Percentiles rank a stretch among this genome's conserved stretches.
phyloP scores from a whole-genome alignment of 2,888 invertebrate genomes.

The Copidosoma aretas region DNA sequence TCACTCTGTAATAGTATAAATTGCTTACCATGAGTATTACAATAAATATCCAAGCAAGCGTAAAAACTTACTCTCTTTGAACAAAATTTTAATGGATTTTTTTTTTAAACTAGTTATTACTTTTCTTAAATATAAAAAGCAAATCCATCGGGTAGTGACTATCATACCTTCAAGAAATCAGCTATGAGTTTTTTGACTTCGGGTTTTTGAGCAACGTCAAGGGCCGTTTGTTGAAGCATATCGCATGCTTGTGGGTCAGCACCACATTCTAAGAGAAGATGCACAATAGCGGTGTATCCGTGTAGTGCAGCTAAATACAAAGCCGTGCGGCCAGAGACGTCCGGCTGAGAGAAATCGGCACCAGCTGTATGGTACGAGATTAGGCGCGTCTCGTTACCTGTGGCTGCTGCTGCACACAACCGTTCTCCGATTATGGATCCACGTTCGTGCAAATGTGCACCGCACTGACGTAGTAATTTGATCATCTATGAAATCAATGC shows the following conservation, averaged over 20 bases:
- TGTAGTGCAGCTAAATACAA: conserved; percentile 74
- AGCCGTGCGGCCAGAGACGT: conserved; percentile 72
- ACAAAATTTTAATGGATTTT: too few relatives aligned
- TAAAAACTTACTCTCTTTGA: too few relatives aligned
- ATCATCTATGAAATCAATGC: conserved; percentile 63
- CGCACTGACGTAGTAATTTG: conserved; percentile 73
- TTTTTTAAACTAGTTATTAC: too few relatives aligned
- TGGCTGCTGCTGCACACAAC: conserved; percentile 72
- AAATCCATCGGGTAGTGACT: too few relatives aligned
- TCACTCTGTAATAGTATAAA: too few relatives aligned
- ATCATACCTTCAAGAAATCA: not conserved
- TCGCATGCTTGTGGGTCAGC: conserved; percentile 63
- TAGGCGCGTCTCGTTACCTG: conserved; percentile 67
- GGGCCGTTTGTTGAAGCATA: conserved; percentile 66
- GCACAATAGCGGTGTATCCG: conserved; percentile 64
- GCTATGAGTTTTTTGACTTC: not conserved
- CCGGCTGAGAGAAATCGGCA: conserved; percentile 69
- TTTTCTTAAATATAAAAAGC: too few relatives aligned
- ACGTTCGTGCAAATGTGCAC: conserved; percentile 74
- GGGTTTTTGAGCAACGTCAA: conserved; percentile 64
- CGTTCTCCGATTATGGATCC: conserved; percentile 70
- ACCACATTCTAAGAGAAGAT: conserved; percentile 65
- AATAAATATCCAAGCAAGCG: too few relatives aligned
- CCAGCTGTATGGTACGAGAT: conserved; percentile 72
- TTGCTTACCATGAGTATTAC: too few relatives aligned